phyloP scores from a whole-genome alignment of 2,113 vertebrate genomes.

The Gavialis gangeticus region DNA sequence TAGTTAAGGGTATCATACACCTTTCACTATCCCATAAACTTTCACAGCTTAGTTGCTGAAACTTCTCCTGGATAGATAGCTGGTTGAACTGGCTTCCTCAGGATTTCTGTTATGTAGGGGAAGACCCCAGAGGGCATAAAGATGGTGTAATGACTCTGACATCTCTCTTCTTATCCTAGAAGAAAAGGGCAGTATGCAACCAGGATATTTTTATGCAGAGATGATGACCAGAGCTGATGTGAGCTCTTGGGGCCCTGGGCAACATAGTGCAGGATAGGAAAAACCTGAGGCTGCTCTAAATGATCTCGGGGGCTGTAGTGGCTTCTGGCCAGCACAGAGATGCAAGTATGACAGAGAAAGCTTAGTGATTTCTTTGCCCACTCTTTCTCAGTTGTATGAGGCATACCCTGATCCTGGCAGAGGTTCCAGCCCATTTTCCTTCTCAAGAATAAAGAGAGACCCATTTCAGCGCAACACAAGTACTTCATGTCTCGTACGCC shows the following conservation, averaged over 20 bases:
- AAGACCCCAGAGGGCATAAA: accelerated
- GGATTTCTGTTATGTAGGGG: not conserved
- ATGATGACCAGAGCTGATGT: not conserved
- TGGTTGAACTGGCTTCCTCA: not conserved
- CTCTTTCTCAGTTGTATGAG: not conserved
- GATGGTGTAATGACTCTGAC: not conserved
- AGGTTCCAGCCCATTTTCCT: accelerated
- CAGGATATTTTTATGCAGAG: not conserved
- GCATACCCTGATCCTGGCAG: accelerated
- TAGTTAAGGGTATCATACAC: not conserved
- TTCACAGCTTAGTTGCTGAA: not conserved
- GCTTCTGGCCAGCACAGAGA: not conserved
- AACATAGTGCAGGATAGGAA: not conserved
- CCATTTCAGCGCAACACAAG: not conserved
- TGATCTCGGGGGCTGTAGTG: not conserved
- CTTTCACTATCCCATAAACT: not conserved
- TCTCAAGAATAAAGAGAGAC: not conserved
- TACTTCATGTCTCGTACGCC: not conserved
- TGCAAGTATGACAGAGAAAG: not conserved
- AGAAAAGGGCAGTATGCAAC: not conserved
- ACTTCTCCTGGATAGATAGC: not conserved
- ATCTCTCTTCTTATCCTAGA: not conserved
- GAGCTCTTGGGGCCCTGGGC: not conserved
- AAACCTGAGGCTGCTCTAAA: not conserved
- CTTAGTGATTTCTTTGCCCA: accelerated